phyloP scores from a whole-genome alignment of 2,113 vertebrate species.

The Morphnarchus princeps region DNA sequence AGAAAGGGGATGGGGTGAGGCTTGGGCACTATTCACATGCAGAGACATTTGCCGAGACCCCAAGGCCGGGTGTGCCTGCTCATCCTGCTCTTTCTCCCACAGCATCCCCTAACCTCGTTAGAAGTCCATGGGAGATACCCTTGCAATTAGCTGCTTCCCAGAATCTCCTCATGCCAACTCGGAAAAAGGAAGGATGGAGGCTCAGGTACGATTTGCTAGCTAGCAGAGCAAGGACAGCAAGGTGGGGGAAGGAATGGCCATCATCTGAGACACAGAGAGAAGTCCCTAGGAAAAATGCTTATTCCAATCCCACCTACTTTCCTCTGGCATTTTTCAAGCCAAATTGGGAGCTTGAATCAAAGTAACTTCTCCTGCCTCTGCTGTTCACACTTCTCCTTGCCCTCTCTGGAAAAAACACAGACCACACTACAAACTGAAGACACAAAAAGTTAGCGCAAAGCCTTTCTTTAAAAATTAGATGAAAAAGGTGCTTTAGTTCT shows the following conservation, averaged over 20 bases:
- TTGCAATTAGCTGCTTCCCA: neutral
- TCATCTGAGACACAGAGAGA: neutral
- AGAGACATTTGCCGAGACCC: neutral
- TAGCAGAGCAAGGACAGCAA: neutral
- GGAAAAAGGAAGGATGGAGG: neutral
- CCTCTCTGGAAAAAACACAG: neutral
- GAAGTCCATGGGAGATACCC: neutral
- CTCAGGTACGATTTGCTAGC: neutral
- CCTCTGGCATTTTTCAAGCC: neutral
- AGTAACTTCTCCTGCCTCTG: neutral
- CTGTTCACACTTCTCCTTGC: neutral
- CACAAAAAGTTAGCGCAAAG: neutral
- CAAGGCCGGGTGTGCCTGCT: neutral
- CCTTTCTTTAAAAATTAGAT: neutral
- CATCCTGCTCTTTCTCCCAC: neutral
- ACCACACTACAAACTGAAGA: neutral
- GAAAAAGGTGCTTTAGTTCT: neutral
- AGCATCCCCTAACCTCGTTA: neutral
- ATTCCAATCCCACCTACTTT: neutral
- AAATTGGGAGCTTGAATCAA: neutral
- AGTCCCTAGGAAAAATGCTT: neutral
- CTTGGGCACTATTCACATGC: neutral
- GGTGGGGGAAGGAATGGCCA: neutral
- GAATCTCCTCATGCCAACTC: neutral
- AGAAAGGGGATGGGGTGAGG: neutral